phyloP scores from a whole-genome alignment of 1,140 invertebrate genomes.

The Drosophila santomea region DNA sequence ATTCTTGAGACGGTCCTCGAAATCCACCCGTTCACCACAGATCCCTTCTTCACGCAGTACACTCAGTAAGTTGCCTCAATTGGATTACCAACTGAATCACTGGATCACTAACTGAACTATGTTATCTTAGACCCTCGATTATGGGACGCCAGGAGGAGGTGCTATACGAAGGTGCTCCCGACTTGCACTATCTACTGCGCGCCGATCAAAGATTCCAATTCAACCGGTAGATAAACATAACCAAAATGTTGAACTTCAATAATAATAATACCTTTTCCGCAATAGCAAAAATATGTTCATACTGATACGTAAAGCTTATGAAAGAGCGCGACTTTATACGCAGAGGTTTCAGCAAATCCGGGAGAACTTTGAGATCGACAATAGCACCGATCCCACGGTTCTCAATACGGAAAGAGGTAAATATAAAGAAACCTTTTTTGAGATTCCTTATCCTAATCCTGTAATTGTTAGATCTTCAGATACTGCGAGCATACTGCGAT shows the following conservation, averaged over 20 bases:
- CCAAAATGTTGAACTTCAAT: no score
- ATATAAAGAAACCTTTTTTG: no score
- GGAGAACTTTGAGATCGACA: slow-evolving; percentile 89
- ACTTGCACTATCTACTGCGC: slow-evolving; percentile 85
- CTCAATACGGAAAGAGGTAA: slow-evolving; percentile 85
- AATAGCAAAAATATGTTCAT: slow-evolving; percentile 64
- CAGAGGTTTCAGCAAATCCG: slow-evolving; percentile 88
- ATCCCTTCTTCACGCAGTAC: slow-evolving; percentile 72
- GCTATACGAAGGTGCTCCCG: slow-evolving; percentile 86
- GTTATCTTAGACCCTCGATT: slow-evolving; percentile 86
- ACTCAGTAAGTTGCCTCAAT: slow-evolving; percentile 54
- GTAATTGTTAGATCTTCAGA: slow-evolving; percentile 84
- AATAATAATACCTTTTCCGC: background rate
- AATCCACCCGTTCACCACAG: slow-evolving; percentile 72
- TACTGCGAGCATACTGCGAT: slow-evolving; percentile 87
- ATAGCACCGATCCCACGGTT: slow-evolving; percentile 86
- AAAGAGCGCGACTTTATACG: slow-evolving; percentile 87
- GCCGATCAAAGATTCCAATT: slow-evolving; percentile 86
- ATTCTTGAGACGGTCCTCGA: slow-evolving; percentile 84
- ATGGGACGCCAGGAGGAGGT: slow-evolving; percentile 88
- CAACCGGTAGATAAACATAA: slow-evolving; percentile 75
- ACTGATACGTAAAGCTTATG: slow-evolving; percentile 85
- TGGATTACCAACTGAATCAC: background rate
- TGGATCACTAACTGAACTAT: background rate
- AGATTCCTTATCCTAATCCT: no score